Percentiles rank a stretch among this genome's conserved stretches.
These are phyloP conservation scores for Hemiprocne comata DNA, from an alignment of 2,113 vertebrate genomes.

Conservation along the genomic window DNA sequence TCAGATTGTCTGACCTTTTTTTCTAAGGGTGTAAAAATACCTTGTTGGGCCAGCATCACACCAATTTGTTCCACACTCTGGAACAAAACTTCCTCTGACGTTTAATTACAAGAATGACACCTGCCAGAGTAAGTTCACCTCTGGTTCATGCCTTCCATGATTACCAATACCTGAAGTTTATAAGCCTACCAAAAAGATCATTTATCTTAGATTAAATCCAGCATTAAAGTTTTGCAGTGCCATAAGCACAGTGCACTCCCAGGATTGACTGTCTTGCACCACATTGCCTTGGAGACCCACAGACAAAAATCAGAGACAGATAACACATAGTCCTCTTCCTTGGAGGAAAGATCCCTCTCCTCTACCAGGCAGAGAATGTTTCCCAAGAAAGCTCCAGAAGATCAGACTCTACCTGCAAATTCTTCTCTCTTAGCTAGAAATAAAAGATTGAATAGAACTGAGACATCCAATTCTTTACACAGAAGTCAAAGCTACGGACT, in stretches of 20 bases:
- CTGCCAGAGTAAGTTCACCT: not conserved
- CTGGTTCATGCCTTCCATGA: accelerated
- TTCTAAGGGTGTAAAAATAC: not conserved
- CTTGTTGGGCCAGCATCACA: not conserved
- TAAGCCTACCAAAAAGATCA: not conserved
- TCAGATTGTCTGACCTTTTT: not conserved
- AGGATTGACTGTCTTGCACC: not conserved
- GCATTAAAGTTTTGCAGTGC: not conserved
- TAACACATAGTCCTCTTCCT: not conserved
- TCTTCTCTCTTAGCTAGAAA: not conserved
- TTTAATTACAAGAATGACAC: not conserved
- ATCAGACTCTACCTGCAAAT: not conserved
- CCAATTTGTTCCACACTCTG: not conserved
- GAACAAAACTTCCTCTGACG: not conserved
- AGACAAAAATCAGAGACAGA: not conserved
- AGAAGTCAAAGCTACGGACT: accelerated
- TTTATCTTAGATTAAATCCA: not conserved
- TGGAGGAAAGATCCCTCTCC: not conserved
- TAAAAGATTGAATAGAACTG: not conserved
- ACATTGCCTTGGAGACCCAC: not conserved
- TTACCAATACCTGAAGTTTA: not conserved
- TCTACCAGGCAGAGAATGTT: not conserved
- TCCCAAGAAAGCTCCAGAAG: not conserved
- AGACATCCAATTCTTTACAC: not conserved
- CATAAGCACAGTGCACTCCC: not conserved